phyloP scores from a whole-genome alignment of 2,113 vertebrate genomes.

The Calyptomena viridis region DNA sequence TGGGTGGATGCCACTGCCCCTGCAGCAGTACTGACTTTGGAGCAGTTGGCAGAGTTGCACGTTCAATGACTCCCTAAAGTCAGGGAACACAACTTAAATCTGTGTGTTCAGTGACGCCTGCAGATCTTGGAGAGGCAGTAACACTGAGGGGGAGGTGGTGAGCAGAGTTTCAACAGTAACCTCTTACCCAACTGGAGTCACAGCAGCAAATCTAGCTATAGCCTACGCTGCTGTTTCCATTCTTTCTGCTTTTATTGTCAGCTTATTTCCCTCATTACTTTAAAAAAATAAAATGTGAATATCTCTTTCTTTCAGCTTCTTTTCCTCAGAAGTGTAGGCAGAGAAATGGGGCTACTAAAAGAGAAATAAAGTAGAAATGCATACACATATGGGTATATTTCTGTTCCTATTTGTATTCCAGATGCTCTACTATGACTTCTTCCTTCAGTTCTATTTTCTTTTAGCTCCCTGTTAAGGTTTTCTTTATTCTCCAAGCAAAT shows the following conservation, averaged over 20 bases:
- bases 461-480: background rate
- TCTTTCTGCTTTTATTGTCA: background rate
- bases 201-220: background rate
- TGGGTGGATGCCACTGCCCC: background rate
- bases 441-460: background rate
- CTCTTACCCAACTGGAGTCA: background rate
- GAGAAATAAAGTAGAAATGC: background rate
- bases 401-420: background rate
- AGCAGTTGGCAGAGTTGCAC: background rate
- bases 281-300: background rate
- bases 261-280: background rate
- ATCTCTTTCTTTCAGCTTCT: background rate
- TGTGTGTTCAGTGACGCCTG: background rate
- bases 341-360: background rate
- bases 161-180: background rate
- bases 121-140: background rate
- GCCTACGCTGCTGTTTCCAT: background rate
- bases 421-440: background rate
- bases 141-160: background rate
- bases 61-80: background rate
- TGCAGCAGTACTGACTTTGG: background rate
- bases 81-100: background rate
- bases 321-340: background rate
- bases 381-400: background rate
- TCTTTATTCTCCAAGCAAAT: background rate